phyloP scores from a whole-genome alignment of 2,113 vertebrate genomes.

The Sturnus vulgaris region DNA sequence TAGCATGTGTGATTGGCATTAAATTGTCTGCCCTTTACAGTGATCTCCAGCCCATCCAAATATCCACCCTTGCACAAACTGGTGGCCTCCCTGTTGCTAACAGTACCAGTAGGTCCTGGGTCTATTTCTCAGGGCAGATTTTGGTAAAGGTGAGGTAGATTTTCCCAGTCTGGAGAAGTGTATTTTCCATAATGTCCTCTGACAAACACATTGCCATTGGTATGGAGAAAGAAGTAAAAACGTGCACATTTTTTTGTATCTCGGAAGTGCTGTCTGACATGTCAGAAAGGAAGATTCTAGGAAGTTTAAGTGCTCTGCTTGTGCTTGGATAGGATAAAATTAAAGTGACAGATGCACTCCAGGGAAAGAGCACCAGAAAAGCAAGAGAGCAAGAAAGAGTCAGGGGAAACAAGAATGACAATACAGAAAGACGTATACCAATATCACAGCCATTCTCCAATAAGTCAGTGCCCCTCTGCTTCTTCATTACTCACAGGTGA shows the following conservation, averaged over 20 bases:
- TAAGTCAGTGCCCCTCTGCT: background rate
- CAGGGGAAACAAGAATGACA: constrained; percentile 17
- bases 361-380: constrained; percentile 35
- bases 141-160: background rate
- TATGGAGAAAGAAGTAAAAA: background rate
- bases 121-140: background rate
- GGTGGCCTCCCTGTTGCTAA: background rate
- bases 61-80: background rate
- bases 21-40: constrained; percentile 27
- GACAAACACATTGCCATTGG: background rate
- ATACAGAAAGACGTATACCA: background rate
- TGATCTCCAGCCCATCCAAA: constrained; percentile 17
- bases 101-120: background rate
- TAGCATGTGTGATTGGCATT: constrained; percentile 50
- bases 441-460: background rate
- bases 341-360: constrained; percentile 32
- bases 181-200: background rate
- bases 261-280: background rate
- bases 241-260: background rate
- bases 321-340: constrained; percentile 16
- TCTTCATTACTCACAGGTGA: background rate
- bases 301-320: constrained; percentile 31
- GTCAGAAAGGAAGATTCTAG: constrained; percentile 37
- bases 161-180: background rate
- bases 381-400: constrained; percentile 1